phyloP scores from a whole-genome alignment of 2,888 invertebrate genomes.

The Pammene fasciana region DNA sequence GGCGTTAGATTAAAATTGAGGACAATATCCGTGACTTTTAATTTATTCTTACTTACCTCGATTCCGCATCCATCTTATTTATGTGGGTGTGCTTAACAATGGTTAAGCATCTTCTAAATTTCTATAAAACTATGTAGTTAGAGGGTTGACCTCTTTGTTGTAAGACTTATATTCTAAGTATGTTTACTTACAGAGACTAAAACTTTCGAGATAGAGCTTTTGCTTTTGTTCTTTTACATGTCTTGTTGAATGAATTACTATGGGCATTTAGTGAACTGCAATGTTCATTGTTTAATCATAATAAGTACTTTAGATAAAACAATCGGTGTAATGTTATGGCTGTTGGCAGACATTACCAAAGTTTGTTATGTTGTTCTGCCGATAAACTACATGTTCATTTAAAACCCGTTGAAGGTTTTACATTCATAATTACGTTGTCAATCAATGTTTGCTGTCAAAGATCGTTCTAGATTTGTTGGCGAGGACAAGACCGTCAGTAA shows the following conservation, averaged over 20 bases:
- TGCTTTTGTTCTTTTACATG: constrained; percentile 18
- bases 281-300: constrained; percentile 24
- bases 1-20: constrained; percentile 60
- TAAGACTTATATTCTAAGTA: too few relatives aligned
- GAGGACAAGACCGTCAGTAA: constrained; percentile 61
- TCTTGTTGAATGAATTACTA: constrained; percentile 9
- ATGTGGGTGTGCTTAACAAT: constrained; percentile 10
- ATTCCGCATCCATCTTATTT: constrained; percentile 2
- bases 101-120: not conserved
- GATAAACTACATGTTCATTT: constrained; percentile 9
- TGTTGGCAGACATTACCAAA: constrained; percentile 16
- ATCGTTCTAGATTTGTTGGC: constrained; percentile 55
- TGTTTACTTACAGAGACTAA: constrained; percentile 2
- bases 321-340: constrained; percentile 3
- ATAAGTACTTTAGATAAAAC: constrained; percentile 17
- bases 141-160: constrained; percentile 5
- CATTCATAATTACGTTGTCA: constrained; percentile 72
- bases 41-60: constrained; percentile 15
- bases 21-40: constrained; percentile 45
- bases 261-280: constrained; percentile 7
- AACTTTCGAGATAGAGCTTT: constrained; percentile 14
- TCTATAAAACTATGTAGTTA: constrained; percentile 1
- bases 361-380: constrained; percentile 1
- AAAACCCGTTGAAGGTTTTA: constrained; percentile 56
- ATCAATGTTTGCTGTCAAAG: constrained; percentile 58